Percentiles rank a stretch among this genome's conserved stretches.
These are phyloP conservation scores for Coelopa pilipes DNA, from an alignment of 2,888 invertebrate genomes.

Conservation along the genomic window DNA sequence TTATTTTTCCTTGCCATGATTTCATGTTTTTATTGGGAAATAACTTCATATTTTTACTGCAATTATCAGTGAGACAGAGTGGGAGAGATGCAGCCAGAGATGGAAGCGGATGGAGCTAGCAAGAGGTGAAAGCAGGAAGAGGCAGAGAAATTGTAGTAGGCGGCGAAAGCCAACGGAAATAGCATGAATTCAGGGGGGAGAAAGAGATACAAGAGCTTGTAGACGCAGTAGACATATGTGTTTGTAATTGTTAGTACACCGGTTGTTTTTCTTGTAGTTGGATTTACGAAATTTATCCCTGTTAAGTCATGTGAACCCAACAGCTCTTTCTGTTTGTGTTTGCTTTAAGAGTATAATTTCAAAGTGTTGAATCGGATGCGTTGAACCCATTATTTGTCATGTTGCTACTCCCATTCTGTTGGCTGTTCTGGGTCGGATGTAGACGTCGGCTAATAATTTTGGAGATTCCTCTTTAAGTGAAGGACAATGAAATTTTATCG, in stretches of 20 bases:
- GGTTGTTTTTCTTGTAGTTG: too few relatives aligned
- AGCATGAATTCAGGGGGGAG: not conserved
- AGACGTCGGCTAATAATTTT: too few relatives aligned
- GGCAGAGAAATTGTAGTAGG: not conserved
- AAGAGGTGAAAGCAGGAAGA: not conserved
- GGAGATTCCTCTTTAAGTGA: too few relatives aligned
- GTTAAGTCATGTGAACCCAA: not conserved
- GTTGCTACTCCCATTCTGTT: not conserved
- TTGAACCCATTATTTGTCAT: not conserved
- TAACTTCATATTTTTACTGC: constrained; percentile 21
- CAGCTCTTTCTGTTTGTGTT: not conserved
- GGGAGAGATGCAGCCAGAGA: not conserved
- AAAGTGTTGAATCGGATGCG: not conserved
- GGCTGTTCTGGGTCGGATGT: too few relatives aligned
- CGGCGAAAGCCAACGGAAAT: not conserved
- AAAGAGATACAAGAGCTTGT: too few relatives aligned
- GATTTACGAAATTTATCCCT: too few relatives aligned
- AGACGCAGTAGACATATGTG: too few relatives aligned
- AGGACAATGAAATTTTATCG: too few relatives aligned
- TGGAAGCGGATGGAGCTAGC: not conserved
- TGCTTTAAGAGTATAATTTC: not conserved
- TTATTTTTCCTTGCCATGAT: not conserved
- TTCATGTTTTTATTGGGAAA: not conserved
- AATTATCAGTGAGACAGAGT: not conserved
- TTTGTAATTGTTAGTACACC: too few relatives aligned